Conservation (phyloP, 2,888 invertebrate genomes). For the Coecobrya sp. region DNA sequence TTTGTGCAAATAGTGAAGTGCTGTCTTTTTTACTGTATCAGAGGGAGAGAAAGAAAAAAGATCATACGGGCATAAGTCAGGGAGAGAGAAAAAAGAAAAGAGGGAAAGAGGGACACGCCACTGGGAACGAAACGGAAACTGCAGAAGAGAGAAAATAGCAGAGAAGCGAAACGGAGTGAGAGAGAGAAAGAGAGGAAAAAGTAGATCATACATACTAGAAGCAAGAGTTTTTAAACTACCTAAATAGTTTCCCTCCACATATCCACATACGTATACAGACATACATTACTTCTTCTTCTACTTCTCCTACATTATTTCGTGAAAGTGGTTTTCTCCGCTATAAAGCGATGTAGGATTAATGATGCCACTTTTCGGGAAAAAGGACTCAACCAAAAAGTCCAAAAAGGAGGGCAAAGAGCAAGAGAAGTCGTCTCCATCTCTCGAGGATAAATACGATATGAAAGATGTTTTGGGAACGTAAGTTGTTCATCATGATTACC, state of each 20-base stretch:
- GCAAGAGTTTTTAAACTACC: constrained; percentile 24
- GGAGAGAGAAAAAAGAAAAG: not conserved
- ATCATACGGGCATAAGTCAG: constrained; percentile 34
- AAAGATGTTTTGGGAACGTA: constrained; percentile 97
- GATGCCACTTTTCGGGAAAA: constrained; percentile 97
- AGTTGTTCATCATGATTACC: constrained; percentile 87
- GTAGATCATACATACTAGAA: constrained; percentile 47
- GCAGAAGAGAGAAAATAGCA: constrained; percentile 20
- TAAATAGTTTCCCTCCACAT: constrained; percentile 36
- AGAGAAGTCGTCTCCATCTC: constrained; percentile 92
- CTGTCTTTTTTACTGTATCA: not conserved
- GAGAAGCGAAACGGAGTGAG: not conserved
- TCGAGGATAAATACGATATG: constrained; percentile 96
- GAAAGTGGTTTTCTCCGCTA: constrained; percentile 79
- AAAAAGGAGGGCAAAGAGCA: constrained; percentile 94
- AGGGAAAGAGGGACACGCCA: constrained; percentile 21
- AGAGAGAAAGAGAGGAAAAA: constrained; percentile 21
- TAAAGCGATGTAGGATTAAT: constrained; percentile 83
- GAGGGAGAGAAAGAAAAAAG: constrained; percentile 24
- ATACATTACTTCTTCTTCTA: not conserved
- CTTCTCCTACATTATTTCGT: constrained; percentile 46
- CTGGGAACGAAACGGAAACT: constrained; percentile 53
- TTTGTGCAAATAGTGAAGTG: constrained; percentile 55
- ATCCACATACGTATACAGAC: constrained; percentile 11
- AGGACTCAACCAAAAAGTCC: constrained; percentile 94